Evolutionary conservation across 2,113 vertebrate genomes (phyloP), one percentile per base, ranked within the genome.

Genomic region (Sorex fumeus): DNA sequence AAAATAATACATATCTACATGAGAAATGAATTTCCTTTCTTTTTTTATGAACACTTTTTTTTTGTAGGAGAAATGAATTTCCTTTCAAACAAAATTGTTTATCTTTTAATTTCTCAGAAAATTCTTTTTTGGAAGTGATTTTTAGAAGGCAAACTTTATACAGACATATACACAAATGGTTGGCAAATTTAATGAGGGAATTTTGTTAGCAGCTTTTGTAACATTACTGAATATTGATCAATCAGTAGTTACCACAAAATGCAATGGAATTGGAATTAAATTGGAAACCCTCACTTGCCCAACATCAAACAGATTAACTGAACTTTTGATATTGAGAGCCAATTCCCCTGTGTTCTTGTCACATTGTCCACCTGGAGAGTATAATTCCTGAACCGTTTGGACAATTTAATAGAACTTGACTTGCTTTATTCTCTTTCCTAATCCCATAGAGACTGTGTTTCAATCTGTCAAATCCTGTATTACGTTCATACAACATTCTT

Each of bases 361-460:
- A 89, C 23, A 90, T 90, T 45, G 96, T 28, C 34, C 34, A 53
- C 62, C 79, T 91, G 77, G 79, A 84, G 92, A 95, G 92, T 92
- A 72, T 62, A 94, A 86, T 88, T 21, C 34, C 87, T 62, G 84
- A 95, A 89, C 6, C 19, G 2, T 70, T 34, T 30, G 57, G 66
- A 83, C 40, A n/a, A 19, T 95, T 97, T 95, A 94, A 91, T 76
- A 79, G 60, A 62, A 36, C 23, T 83, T 95, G 71, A 90, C 95
- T 96, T 85, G 43, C 90, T 97, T 96, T 91, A 94, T 69, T 95
- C 72, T 96, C 77, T 92, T 71, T 97, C 88, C 57, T 53, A 50
- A 6, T 91, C 47, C 85, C 92, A 64, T 80, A 1, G 85, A 96
- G 95, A 66, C 78, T 82, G 8, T n/a, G 45, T 94, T 97, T 97